phyloP scores from a whole-genome alignment of 2,797 vertebrate species.

The Pseudomugil tenellus region DNA sequence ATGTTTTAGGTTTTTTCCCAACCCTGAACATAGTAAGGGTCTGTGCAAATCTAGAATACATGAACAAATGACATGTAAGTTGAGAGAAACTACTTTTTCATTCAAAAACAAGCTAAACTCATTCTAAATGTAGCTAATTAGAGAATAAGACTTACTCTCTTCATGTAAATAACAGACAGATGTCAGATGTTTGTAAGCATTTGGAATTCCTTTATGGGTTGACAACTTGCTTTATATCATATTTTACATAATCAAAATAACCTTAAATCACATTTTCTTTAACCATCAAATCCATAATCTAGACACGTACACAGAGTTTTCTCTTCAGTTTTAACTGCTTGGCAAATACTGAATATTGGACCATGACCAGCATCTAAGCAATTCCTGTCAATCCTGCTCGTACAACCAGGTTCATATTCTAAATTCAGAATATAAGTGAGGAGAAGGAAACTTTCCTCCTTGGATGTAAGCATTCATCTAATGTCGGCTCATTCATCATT shows the following conservation, averaged over 20 bases:
- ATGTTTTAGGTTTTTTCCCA: no score
- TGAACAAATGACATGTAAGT: no score
- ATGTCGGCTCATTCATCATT: slow-evolving; percentile 2
- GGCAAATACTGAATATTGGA: neutral
- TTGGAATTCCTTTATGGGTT: neutral
- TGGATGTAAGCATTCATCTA: neutral
- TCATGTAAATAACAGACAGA: neutral
- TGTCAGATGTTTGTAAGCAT: neutral
- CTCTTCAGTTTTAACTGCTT: neutral
- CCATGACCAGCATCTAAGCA: neutral
- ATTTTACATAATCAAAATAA: neutral
- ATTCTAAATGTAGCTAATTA: neutral
- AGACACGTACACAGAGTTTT: neutral
- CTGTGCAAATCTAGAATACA: no score
- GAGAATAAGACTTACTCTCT: neutral
- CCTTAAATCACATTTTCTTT: neutral
- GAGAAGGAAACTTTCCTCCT: slow-evolving; percentile 1
- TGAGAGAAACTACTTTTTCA: neutral
- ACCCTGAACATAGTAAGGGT: no score
- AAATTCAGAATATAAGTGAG: neutral
- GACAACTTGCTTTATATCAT: neutral
- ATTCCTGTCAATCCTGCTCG: neutral
- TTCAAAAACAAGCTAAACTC: neutral
- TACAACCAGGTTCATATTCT: neutral
- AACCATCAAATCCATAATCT: neutral